Evolutionary conservation across 2,888 invertebrate genomes (phyloP).

Genomic region (Blastobasis adustella): DNA sequence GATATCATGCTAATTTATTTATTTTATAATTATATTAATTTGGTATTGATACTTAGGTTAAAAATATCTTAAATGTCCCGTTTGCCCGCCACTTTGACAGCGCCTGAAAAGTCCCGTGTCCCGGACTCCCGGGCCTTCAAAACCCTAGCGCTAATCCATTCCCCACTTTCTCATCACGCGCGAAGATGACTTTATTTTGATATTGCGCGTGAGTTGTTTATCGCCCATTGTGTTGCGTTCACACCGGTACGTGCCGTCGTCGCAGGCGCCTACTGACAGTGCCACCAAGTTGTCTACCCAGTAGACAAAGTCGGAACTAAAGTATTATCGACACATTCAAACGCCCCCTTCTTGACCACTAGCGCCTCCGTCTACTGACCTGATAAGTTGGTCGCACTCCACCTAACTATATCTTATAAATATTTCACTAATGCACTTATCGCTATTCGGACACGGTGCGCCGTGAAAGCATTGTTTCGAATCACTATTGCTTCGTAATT

Average conservation of each 20-base stretch:
- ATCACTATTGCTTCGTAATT: constrained; percentile 13
- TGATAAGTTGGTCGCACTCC: too few relatives aligned
- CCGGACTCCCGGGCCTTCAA: too few relatives aligned
- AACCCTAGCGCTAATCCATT: too few relatives aligned
- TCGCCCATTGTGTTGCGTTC: constrained; percentile 52
- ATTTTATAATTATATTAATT: too few relatives aligned
- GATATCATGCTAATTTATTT: too few relatives aligned
- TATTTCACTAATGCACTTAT: constrained; percentile 29
- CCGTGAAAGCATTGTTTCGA: constrained; percentile 10
- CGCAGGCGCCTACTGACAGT: constrained; percentile 20
- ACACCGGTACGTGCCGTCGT: constrained; percentile 38
- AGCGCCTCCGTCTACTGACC: too few relatives aligned
- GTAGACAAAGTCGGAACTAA: constrained; percentile 18
- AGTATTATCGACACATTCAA: too few relatives aligned
- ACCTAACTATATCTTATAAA: constrained; percentile 15
- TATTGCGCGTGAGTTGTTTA: constrained; percentile 56
- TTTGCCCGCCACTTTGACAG: too few relatives aligned
- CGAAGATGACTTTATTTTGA: constrained; percentile 64
- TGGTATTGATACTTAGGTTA: too few relatives aligned
- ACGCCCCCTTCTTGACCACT: too few relatives aligned
- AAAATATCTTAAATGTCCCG: too few relatives aligned
- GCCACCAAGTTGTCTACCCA: not conserved
- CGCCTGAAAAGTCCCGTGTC: too few relatives aligned
- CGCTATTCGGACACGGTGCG: constrained; percentile 8
- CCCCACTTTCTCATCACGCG: constrained; percentile 48